Evolutionary conservation across 2,113 vertebrate genomes (phyloP).

Genomic region (Thymallus thymallus): DNA sequence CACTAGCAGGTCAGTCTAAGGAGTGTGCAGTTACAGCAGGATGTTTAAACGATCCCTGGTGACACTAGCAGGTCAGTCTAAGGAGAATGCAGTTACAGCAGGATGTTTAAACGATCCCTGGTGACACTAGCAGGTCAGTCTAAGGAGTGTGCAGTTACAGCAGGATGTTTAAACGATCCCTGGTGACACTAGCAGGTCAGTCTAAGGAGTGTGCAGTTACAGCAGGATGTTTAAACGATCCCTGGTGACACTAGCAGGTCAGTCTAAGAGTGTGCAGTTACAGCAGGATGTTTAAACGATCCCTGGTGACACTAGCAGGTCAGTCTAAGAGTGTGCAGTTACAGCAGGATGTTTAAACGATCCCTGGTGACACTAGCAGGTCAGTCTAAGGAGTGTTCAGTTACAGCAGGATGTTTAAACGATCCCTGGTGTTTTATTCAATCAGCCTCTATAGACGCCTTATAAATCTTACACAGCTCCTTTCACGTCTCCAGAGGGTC

Average conservation of each 20-base stretch:
- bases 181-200: conserved; percentile 36
- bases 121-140: conserved; percentile 31
- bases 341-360: conserved; percentile 58
- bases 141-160: background rate
- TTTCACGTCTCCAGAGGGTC: conserved; percentile 54
- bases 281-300: conserved; percentile 61
- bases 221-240: conserved; percentile 63
- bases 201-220: background rate
- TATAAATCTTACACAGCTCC: conserved; percentile 72
- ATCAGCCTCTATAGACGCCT: conserved; percentile 60
- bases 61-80: background rate
- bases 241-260: conserved; percentile 45
- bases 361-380: conserved; percentile 41
- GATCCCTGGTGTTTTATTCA: conserved; percentile 71
- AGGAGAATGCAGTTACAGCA: background rate
- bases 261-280: background rate
- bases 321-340: background rate
- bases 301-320: conserved; percentile 50
- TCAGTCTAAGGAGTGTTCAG: background rate
- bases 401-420: conserved; percentile 52
- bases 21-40: background rate
- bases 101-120: conserved; percentile 67
- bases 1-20: background rate
- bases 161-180: conserved; percentile 66
- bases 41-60: conserved; percentile 66